A percentile compares a stretch with the other conserved stretches of the same genome.
phyloP scores from a whole-genome alignment of 2,888 invertebrate species.

The Euspilapteryx auroguttella region DNA sequence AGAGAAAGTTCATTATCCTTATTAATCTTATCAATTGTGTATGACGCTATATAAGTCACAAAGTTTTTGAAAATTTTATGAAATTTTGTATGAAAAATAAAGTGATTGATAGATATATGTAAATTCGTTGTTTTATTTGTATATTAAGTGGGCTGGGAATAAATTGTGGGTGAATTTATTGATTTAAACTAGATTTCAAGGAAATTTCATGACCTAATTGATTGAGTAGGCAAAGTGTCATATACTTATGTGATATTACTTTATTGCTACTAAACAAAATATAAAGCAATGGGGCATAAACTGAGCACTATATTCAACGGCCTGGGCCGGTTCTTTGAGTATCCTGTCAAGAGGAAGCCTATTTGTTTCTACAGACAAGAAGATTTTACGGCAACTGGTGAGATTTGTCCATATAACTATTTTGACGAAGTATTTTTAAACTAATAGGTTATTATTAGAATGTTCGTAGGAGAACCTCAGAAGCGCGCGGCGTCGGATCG shows the following conservation, averaged over 20 bases:
- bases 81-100: conserved; percentile 59
- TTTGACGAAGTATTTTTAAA: too few species aligned
- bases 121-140: conserved; percentile 31
- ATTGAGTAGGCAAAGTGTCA: too few species aligned
- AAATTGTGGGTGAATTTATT: too few species aligned
- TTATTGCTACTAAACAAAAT: conserved; percentile 4
- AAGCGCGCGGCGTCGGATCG: conserved; percentile 18
- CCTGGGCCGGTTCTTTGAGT: conserved; percentile 52
- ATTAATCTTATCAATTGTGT: conserved; percentile 53
- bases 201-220: too few species aligned
- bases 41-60: conserved; percentile 58
- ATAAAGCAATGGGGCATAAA: conserved; percentile 47
- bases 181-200: too few species aligned
- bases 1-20: conserved; percentile 31
- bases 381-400: conserved; percentile 59
- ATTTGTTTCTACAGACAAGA: conserved; percentile 61
- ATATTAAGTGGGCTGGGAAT: too few species aligned
- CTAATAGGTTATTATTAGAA: neutral
- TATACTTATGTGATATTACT: too few species aligned
- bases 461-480: conserved; percentile 23
- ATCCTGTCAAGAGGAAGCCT: conserved; percentile 61
- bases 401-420: neutral
- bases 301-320: conserved; percentile 39
- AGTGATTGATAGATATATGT: conserved; percentile 38
- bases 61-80: conserved; percentile 59